phyloP scores from a whole-genome alignment of 2,113 vertebrate genomes.

The Isurus oxyrinchus region DNA sequence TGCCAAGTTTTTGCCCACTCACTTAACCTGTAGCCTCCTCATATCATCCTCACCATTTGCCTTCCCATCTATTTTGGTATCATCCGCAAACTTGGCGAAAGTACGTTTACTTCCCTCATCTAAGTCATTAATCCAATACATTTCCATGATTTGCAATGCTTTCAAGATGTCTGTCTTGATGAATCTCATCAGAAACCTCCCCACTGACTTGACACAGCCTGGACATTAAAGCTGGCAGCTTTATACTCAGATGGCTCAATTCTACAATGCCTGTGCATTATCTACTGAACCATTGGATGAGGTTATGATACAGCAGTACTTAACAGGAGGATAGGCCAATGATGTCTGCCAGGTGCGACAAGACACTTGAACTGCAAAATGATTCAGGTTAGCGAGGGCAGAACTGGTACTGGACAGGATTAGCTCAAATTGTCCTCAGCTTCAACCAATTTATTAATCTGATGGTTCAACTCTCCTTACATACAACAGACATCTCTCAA shows the following conservation, averaged over 20 bases:
- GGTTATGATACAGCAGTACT: neutral
- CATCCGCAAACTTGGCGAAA: no score
- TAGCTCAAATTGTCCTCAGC: neutral
- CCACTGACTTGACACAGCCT: neutral
- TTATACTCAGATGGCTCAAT: neutral
- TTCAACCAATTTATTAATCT: neutral
- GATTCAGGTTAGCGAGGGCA: neutral
- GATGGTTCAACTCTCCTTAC: neutral
- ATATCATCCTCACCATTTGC: no score
- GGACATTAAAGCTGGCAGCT: neutral
- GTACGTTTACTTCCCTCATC: no score
- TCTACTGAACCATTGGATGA: neutral
- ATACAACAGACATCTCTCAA: neutral
- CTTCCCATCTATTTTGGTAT: no score
- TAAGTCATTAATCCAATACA: neutral
- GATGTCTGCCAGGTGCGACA: neutral
- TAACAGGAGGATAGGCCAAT: neutral
- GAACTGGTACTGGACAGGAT: neutral
- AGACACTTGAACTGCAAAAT: neutral
- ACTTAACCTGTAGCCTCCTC: no score
- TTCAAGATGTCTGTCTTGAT: neutral
- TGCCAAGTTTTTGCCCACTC: no score
- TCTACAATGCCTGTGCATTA: neutral
- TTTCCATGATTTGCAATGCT: neutral
- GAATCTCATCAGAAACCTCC: neutral